Percentiles rank a stretch among this genome's conserved stretches.
phyloP scores from a whole-genome alignment of 2,888 invertebrate species.

The Clistopyga incitator region DNA sequence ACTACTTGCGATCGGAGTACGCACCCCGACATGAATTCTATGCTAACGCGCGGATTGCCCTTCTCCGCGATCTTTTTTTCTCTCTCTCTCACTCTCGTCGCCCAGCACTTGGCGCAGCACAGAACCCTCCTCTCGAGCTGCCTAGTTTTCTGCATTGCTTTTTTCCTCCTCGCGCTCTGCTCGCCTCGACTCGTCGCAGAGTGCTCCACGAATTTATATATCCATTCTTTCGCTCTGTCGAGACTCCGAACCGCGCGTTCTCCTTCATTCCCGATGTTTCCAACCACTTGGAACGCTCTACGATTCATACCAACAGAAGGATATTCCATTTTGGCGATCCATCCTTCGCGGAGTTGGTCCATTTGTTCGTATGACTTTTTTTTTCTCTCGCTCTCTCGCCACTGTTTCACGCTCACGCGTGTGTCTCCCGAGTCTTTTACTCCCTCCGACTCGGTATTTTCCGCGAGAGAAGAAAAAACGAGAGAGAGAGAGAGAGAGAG shows the following conservation, averaged over 20 bases:
- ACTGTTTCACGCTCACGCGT: background rate
- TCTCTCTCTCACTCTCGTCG: background rate
- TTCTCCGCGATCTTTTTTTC: conserved; percentile 52
- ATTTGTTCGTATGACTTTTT: conserved; percentile 3
- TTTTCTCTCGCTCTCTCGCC: background rate
- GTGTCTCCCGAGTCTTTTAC: background rate
- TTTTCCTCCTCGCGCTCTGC: conserved; percentile 1
- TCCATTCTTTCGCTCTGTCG: conserved; percentile 11
- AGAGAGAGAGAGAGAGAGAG: conserved; percentile 1
- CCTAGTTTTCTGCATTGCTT: conserved; percentile 26
- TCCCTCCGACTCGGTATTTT: background rate
- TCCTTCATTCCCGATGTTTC: conserved; percentile 12
- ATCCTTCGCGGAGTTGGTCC: background rate
- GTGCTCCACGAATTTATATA: conserved; percentile 7
- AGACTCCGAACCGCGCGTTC: background rate
- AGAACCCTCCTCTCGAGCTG: conserved; percentile 12
- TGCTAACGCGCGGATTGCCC: conserved; percentile 56
- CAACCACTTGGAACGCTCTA: background rate
- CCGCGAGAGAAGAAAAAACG: background rate
- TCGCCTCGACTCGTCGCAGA: background rate
- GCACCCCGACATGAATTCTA: conserved; percentile 59
- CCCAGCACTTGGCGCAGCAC: conserved; percentile 23
- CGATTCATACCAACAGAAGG: no score
- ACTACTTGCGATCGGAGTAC: conserved; percentile 29
- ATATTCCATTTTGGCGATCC: background rate